A percentile compares a stretch with the other conserved stretches of the same genome.
These are phyloP conservation scores for Epinephelus awoara DNA, from an alignment of 2,797 vertebrate species.

Conservation along the genomic window DNA sequence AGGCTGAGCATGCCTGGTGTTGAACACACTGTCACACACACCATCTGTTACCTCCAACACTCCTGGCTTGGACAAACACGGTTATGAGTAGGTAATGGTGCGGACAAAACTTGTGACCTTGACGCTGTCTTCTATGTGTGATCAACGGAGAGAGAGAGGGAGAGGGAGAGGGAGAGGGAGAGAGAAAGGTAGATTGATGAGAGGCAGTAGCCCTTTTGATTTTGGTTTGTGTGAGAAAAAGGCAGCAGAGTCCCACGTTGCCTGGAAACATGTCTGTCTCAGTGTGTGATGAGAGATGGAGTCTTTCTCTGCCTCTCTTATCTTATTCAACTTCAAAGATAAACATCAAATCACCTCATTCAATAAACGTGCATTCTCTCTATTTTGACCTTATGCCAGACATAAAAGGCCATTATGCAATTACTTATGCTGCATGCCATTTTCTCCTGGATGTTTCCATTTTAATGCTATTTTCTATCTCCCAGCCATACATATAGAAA, in stretches of 20 bases:
- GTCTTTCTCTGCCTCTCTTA: conserved; percentile 61
- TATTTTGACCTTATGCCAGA: conserved; percentile 51
- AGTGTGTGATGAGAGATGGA: conserved; percentile 59
- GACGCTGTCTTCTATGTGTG: conserved; percentile 83
- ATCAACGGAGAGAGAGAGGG: conserved; percentile 61
- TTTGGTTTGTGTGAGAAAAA: conserved; percentile 70
- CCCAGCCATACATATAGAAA: neutral
- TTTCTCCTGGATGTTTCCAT: conserved; percentile 39
- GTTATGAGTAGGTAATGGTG: conserved; percentile 86
- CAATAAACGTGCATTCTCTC: conserved; percentile 39
- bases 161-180: conserved; percentile 51
- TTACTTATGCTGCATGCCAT: conserved; percentile 33
- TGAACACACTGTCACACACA: conserved; percentile 79
- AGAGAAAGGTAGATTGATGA: conserved; percentile 80
- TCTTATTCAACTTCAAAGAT: conserved; percentile 74
- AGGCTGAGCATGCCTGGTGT: conserved; percentile 72
- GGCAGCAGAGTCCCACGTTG: conserved; percentile 77
- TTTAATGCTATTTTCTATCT: conserved; percentile 31
- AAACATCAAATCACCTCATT: conserved; percentile 71
- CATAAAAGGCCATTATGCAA: conserved; percentile 54
- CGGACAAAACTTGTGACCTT: conserved; percentile 86
- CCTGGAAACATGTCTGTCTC: conserved; percentile 82
- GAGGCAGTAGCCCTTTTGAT: conserved; percentile 72
- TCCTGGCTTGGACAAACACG: conserved; percentile 83
- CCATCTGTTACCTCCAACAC: conserved; percentile 84